Conservation (phyloP, 2,113 vertebrate genomes). For the Zootoca vivipara region DNA sequence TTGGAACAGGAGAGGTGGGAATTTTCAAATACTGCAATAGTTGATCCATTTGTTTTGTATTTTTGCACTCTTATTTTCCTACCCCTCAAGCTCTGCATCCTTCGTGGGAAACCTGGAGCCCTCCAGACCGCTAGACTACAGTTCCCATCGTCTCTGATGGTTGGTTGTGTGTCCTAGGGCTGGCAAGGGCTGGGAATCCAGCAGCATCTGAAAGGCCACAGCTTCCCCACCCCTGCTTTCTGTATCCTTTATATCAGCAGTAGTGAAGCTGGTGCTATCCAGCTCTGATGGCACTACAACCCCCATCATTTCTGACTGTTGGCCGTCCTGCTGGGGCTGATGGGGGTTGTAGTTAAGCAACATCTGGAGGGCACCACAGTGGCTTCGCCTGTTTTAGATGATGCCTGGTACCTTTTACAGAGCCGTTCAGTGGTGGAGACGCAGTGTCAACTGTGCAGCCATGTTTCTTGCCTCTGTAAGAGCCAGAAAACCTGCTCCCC, state of each 20-base stretch:
- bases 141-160: neutral
- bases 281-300: neutral
- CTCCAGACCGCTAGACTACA: no score
- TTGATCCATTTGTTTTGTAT: neutral
- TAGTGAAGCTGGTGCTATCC: no score
- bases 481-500: no score
- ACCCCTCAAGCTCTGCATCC: neutral
- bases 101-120: no score
- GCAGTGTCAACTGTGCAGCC: neutral
- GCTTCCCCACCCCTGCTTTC: neutral
- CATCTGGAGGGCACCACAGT: neutral
- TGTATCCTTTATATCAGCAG: no score
- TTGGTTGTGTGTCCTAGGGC: neutral
- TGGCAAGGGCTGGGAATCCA: neutral
- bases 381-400: neutral
- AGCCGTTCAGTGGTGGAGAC: no score
- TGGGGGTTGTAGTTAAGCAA: neutral
- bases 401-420: neutral
- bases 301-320: no score
- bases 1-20: no score
- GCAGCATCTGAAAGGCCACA: neutral
- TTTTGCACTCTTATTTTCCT: neutral
- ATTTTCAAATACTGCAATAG: neutral
- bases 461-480: no score
- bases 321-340: neutral